A percentile compares a stretch with the other conserved stretches of the same genome.
Evolutionary conservation across 2,888 invertebrate species (phyloP).

Genomic region (Sepiola atlantica): DNA sequence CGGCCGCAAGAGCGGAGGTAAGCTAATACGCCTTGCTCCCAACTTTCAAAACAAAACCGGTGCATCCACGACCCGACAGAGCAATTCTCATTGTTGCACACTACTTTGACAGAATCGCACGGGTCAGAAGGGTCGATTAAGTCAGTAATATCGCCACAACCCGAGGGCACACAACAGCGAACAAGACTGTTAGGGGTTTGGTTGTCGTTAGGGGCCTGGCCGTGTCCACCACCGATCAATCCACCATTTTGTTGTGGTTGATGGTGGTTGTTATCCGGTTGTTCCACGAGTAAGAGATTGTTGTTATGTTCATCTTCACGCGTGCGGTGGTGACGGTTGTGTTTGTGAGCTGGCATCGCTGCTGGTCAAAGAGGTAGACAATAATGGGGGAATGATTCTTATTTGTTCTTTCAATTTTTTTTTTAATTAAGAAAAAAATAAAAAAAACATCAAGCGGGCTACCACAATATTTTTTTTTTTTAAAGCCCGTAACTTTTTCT

Average conservation of each 20-base stretch:
- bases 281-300: constrained; percentile 50
- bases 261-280: constrained; percentile 50
- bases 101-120: constrained; percentile 83
- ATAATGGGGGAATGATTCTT: background rate
- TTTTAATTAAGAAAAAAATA: background rate
- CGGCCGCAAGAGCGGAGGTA: constrained; percentile 92
- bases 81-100: constrained; percentile 96
- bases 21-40: constrained; percentile 91
- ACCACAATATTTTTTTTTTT: background rate
- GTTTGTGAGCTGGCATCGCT: constrained; percentile 66
- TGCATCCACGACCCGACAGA: constrained; percentile 93
- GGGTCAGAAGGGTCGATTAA: constrained; percentile 66
- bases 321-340: constrained; percentile 59
- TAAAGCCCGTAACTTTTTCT: background rate
- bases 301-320: constrained; percentile 58
- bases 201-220: constrained; percentile 47
- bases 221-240: constrained; percentile 49
- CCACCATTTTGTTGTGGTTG: constrained; percentile 49
- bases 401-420: background rate
- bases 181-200: constrained; percentile 54
- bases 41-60: constrained; percentile 93
- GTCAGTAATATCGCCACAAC: constrained; percentile 60
- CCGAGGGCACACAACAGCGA: constrained; percentile 65
- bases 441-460: background rate
- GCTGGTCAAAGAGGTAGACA: background rate